These are phyloP conservation scores for Blastobasis lacticolella DNA, from an alignment of 2,888 invertebrate species.

Conservation along the genomic window DNA sequence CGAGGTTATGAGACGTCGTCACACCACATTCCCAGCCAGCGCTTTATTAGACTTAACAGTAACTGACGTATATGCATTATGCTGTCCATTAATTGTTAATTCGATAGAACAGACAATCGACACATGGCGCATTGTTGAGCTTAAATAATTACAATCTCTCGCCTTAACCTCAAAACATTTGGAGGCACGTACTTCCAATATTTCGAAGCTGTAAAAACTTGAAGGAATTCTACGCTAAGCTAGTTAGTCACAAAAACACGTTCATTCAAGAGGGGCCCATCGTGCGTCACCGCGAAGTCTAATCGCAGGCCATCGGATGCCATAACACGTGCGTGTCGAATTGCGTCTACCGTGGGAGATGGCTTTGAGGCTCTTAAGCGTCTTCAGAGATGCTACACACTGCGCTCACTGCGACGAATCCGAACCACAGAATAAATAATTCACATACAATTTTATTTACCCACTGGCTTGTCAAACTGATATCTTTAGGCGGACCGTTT, in stretches of 20 bases:
- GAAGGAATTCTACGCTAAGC: constrained; percentile 20
- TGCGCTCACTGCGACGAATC: not conserved
- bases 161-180: too few species aligned
- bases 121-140: too few species aligned
- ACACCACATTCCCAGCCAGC: not conserved
- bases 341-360: constrained; percentile 69
- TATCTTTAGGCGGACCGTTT: too few species aligned
- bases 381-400: constrained; percentile 13
- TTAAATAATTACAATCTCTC: too few species aligned
- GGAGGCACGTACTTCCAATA: not conserved
- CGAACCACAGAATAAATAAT: constrained; percentile 1
- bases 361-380: constrained; percentile 24
- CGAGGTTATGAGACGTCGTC: not conserved
- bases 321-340: constrained; percentile 68
- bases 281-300: constrained; percentile 49
- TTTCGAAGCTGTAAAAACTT: constrained; percentile 3
- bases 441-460: too few species aligned
- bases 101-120: too few species aligned
- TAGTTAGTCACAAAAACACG: constrained; percentile 66
- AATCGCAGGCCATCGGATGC: constrained; percentile 65
- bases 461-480: too few species aligned
- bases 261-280: constrained; percentile 45
- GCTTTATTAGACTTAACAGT: too few species aligned
- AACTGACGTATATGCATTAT: too few species aligned
- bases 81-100: too few species aligned